Evolutionary conservation across 1,140 invertebrate species (phyloP).

Genomic region (Radopholus similis): DNA sequence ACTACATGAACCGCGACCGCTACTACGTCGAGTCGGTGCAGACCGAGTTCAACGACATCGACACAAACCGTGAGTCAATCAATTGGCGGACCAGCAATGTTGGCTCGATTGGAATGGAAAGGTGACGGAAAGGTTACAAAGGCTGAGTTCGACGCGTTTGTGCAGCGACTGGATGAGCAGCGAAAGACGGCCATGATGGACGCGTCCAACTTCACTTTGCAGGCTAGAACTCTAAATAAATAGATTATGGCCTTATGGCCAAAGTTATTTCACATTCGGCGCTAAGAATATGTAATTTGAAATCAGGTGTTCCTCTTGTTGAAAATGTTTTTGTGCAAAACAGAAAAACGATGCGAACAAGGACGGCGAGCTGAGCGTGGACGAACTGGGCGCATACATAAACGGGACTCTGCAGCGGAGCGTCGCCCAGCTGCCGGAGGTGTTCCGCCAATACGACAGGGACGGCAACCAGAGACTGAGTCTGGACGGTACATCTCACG

Average conservation of each 20-base stretch:
- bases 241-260: not conserved
- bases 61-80: constrained; percentile 22
- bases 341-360: constrained; percentile 27
- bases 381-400: constrained; percentile 24
- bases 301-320: not conserved
- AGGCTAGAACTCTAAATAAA: constrained; percentile 8
- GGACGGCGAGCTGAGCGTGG: constrained; percentile 27
- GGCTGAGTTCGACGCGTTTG: constrained; percentile 31
- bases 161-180: constrained; percentile 23
- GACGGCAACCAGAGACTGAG: constrained; percentile 25
- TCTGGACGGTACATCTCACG: constrained; percentile 12
- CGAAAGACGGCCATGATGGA: constrained; percentile 16
- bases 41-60: constrained; percentile 28
- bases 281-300: not conserved
- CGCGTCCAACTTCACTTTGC: constrained; percentile 31
- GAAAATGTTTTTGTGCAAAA: not conserved
- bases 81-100: not conserved
- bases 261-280: not conserved
- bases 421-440: constrained; percentile 12
- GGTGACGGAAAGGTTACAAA: constrained; percentile 31
- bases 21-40: constrained; percentile 29
- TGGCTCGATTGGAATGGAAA: not conserved
- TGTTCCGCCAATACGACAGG: constrained; percentile 26
- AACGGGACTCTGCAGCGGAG: constrained; percentile 25
- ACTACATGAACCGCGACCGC: constrained; percentile 34